These are phyloP conservation scores for Cebus imitator DNA, from an alignment of 2,113 vertebrate species.

Conservation along the genomic window DNA sequence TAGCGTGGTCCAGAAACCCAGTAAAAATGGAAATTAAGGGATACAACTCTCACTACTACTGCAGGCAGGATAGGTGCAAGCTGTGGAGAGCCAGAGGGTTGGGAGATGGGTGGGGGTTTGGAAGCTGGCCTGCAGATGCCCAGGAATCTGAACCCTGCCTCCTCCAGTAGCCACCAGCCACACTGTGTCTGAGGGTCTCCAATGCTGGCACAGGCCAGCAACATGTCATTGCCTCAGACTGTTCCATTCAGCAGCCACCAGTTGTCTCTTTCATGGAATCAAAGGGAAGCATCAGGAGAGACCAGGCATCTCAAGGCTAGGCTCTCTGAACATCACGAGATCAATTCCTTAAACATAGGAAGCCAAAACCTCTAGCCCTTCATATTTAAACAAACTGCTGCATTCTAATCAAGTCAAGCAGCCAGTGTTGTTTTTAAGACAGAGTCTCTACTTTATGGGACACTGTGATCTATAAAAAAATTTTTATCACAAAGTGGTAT, in stretches of 20 bases:
- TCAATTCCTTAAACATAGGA: not conserved
- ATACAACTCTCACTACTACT: not conserved
- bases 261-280: not conserved
- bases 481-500: not conserved
- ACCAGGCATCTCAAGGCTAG: not conserved
- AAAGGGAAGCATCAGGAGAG: not conserved
- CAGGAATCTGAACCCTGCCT: not conserved
- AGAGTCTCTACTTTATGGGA: not conserved
- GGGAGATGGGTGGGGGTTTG: not conserved
- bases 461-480: not conserved
- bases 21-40: not conserved
- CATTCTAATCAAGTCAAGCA: not conserved
- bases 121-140: not conserved
- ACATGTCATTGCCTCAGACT: not conserved
- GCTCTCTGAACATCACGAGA: not conserved
- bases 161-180: not conserved
- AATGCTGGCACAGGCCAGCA: not conserved
- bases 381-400: not conserved
- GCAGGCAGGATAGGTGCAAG: too few relatives aligned
- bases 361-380: not conserved
- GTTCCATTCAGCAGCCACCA: not conserved
- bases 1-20: not conserved
- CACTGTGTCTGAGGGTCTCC: not conserved
- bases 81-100: too few relatives aligned
- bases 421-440: not conserved